Conservation (phyloP, 2,113 vertebrate genomes). For the Sula dactylatra region DNA sequence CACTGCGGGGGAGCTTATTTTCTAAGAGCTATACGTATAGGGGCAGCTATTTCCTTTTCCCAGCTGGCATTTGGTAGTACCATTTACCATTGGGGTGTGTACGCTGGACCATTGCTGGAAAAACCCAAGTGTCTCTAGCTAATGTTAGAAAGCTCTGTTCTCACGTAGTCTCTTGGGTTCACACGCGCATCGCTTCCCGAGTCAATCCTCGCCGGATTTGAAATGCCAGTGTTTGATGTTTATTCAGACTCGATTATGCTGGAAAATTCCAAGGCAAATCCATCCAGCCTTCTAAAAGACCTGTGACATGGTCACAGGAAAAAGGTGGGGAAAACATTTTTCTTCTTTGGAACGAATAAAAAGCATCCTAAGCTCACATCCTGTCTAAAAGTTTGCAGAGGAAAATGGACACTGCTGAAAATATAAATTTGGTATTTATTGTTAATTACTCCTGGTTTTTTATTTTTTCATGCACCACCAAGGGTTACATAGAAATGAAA, state of each 20-base stretch:
- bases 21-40: fast-evolving
- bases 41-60: not conserved
- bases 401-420: not conserved
- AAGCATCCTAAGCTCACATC: not conserved
- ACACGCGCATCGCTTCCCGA: fast-evolving
- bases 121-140: not conserved
- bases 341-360: not conserved
- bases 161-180: not conserved
- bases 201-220: not conserved
- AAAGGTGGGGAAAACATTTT: not conserved
- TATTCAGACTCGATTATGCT: not conserved
- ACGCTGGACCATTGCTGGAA: not conserved
- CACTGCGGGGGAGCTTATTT: fast-evolving
- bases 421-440: not conserved
- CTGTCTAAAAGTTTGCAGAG: not conserved
- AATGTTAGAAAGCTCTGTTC: not conserved
- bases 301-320: not conserved
- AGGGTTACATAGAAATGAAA: not conserved
- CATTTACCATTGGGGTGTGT: not conserved
- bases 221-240: not conserved
- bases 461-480: not conserved
- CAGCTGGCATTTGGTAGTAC: not conserved
- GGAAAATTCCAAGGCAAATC: not conserved
- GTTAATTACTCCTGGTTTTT: not conserved
- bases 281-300: not conserved